Base-by-base conservation (phyloP, 2,797 vertebrate species). In the Odontamblyopus lacepedii region DNA sequence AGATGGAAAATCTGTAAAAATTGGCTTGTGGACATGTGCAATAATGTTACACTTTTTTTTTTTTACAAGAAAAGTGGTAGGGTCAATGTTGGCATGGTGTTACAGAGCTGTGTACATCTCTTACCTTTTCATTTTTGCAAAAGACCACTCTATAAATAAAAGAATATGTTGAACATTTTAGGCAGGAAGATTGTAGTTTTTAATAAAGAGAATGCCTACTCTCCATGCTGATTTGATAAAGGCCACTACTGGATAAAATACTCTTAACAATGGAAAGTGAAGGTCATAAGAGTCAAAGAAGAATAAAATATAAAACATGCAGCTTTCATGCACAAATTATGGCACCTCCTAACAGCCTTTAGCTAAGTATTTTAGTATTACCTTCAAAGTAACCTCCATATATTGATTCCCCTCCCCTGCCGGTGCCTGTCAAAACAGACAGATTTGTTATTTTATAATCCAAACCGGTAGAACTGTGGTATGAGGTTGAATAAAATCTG, bases 91-190 rank as follows among this genome's bases (percentile, higher is more conserved):
- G 94, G 94, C 94, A 95, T 96, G 88, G 96, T 97, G 96, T 98
- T 96, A 97, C 97, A 96, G 96, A 96, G 94, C 96, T 95, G 96
- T 93, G 93, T 86, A 92, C 94, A 95, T 96, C 93, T 97, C 97
- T 99, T 99, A 99, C 98, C 97, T 99, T 98, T 93, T 97, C 96
- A 98, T 98, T 98, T 38, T 99, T 99, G 98, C 97, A 99, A 97
- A 97, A 99, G 98, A 99, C 96, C 98, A 97, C 95, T 98, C 98
- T 99, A 99, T 96, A 99, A 99, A 99, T 98, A 98, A 98, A 97
- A 99, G 95, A 99, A 99, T 99, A 99, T 95, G 97, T 98, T 98
- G 97, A 99, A 96, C 97, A 96, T 96, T 99, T 99, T 99, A 98
- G 97, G 96, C 97, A 99, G 94, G 96, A 97, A 96, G 96, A 98